Evolutionary conservation across 2,113 vertebrate species (phyloP).

Genomic region (Telmatochromis sp.): DNA sequence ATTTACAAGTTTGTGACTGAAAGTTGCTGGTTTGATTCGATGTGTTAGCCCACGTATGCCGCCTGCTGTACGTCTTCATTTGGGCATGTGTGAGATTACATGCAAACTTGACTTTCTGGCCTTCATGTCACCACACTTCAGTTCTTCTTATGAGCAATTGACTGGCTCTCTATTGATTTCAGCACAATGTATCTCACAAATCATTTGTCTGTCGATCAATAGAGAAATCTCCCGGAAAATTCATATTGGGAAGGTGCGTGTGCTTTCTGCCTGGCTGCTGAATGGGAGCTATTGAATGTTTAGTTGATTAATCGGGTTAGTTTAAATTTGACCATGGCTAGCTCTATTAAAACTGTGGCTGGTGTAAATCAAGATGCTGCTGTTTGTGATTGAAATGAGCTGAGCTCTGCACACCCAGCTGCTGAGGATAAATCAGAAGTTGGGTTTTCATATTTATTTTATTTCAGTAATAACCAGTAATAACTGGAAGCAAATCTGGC

Average conservation of each 20-base stretch:
- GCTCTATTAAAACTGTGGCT: constrained; percentile 93
- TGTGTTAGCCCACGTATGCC: not conserved
- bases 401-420: constrained; percentile 80
- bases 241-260: constrained; percentile 88
- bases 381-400: constrained; percentile 98
- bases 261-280: constrained; percentile 70
- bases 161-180: constrained; percentile 86
- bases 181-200: constrained; percentile 98
- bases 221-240: constrained; percentile 99
- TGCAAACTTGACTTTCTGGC: constrained; percentile 79
- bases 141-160: constrained; percentile 86
- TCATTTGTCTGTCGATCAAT: constrained; percentile 98
- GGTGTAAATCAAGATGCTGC: constrained; percentile 94
- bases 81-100: constrained; percentile 16
- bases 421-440: constrained; percentile 83
- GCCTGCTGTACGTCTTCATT: not conserved
- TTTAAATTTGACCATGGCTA: constrained; percentile 95
- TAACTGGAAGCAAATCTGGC: constrained; percentile 49
- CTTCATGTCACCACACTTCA: constrained; percentile 70
- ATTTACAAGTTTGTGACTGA: not conserved
- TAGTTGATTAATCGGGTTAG: constrained; percentile 96
- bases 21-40: not conserved
- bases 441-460: constrained; percentile 75
- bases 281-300: constrained; percentile 87
- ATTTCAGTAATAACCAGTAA: constrained; percentile 77